Percentiles rank a stretch among this genome's conserved stretches.
Evolutionary conservation across 2,797 vertebrate genomes (phyloP).

Genomic region (Leptatherina wallacei): DNA sequence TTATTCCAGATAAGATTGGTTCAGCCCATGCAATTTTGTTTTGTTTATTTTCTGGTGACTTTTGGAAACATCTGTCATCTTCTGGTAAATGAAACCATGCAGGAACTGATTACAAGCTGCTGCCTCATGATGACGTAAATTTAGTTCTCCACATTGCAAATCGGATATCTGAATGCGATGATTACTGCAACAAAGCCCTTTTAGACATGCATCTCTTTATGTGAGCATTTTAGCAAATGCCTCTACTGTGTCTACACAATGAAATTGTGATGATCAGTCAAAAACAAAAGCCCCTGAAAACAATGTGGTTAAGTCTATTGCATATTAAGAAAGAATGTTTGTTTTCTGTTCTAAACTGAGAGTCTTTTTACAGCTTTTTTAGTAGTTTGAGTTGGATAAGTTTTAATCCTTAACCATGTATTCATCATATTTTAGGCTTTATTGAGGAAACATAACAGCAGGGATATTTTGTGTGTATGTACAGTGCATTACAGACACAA

Average conservation of each 20-base stretch:
- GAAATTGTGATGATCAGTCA: not conserved
- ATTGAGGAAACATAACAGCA: not conserved
- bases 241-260: not conserved
- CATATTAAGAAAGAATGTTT: not conserved
- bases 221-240: not conserved
- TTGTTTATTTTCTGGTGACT: slow-evolving; percentile 11
- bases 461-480: not conserved
- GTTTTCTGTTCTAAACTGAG: not conserved
- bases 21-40: slow-evolving; percentile 2
- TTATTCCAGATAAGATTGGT: not conserved
- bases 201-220: not conserved
- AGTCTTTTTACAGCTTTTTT: not conserved
- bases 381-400: not conserved
- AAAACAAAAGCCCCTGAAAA: not conserved
- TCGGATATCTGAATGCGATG: not conserved
- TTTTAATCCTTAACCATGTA: not conserved
- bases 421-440: not conserved
- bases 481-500: not conserved
- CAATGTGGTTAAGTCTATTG: not conserved
- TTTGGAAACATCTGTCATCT: slow-evolving; percentile 12
- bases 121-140: slow-evolving; percentile 13
- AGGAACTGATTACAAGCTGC: slow-evolving; percentile 17
- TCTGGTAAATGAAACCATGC: slow-evolving; percentile 16
- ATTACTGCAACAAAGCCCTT: not conserved
- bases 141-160: not conserved